phyloP scores from a whole-genome alignment of 2,113 vertebrate species.

The Australoheros scitulus region DNA sequence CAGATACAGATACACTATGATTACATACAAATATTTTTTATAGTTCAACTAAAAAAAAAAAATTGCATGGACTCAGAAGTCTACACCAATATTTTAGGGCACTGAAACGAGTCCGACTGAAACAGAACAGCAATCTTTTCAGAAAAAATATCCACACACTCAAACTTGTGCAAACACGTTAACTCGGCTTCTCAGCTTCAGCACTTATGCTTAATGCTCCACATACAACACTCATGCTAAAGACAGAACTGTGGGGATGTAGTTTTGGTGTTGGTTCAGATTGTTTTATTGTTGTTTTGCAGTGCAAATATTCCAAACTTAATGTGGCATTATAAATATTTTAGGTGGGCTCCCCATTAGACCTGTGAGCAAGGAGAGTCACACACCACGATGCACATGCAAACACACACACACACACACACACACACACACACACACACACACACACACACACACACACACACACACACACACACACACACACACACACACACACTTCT shows the following conservation, averaged over 20 bases:
- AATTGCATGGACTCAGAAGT: conserved; percentile 6
- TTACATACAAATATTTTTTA: neutral
- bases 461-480: neutral
- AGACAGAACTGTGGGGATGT: conserved; percentile 47
- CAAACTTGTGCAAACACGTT: conserved; percentile 1
- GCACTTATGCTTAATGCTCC: conserved; percentile 7
- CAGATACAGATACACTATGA: too few relatives aligned
- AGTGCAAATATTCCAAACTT: conserved; percentile 72
- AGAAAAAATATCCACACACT: neutral
- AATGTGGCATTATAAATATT: conserved; percentile 76
- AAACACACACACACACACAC: neutral
- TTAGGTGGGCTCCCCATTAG: conserved; percentile 71
- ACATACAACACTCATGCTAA: conserved; percentile 17
- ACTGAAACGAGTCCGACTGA: conserved; percentile 27
- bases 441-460: neutral
- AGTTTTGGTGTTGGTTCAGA: conserved; percentile 49
- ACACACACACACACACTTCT: neutral
- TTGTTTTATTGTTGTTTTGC: conserved; percentile 57
- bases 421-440: neutral
- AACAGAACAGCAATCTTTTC: neutral
- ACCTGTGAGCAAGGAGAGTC: conserved; percentile 41
- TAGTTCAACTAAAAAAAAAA: neutral
- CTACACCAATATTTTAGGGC: conserved; percentile 24
- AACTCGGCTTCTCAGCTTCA: conserved; percentile 5
- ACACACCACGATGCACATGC: conserved; percentile 21